Percentiles rank a stretch among this genome's conserved stretches.
Evolutionary conservation across 2,888 invertebrate genomes (phyloP).

Genomic region (Brachypterus glaber): DNA sequence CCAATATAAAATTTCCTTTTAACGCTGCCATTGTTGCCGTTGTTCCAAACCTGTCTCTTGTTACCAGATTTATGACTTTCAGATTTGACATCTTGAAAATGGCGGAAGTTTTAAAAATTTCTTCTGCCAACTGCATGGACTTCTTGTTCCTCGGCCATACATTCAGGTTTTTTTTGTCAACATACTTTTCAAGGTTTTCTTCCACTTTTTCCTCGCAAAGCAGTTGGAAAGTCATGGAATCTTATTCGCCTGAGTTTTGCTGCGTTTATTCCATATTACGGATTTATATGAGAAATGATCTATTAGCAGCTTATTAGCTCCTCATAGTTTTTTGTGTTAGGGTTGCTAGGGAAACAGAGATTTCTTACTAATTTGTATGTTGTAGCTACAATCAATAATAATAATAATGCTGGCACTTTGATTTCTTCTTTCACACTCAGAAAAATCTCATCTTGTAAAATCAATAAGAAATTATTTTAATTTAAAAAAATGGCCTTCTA

Average conservation of each 20-base stretch:
- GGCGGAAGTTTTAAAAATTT: background rate
- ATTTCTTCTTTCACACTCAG: slow-evolving; percentile 1
- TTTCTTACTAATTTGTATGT: slow-evolving; percentile 1
- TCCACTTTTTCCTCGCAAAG: background rate
- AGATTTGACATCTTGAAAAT: too few relatives aligned
- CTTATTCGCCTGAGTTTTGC: background rate
- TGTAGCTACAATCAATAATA: background rate
- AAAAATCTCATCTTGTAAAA: too few relatives aligned
- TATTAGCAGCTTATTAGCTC: background rate
- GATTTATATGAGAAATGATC: background rate
- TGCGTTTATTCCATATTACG: background rate
- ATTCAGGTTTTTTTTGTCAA: background rate
- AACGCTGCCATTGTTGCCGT: background rate
- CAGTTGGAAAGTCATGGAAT: background rate
- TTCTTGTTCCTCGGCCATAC: background rate
- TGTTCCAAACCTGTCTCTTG: background rate
- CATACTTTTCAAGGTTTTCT: background rate
- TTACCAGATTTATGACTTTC: background rate
- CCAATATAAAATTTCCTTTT: background rate
- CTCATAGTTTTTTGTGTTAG: background rate
- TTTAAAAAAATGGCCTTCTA: too few relatives aligned
- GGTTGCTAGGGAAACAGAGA: background rate
- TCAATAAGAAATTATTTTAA: too few relatives aligned
- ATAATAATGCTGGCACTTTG: background rate
- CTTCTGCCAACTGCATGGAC: background rate